Conservation (phyloP, 2,113 vertebrate species). For the Osmerus mordax region DNA sequence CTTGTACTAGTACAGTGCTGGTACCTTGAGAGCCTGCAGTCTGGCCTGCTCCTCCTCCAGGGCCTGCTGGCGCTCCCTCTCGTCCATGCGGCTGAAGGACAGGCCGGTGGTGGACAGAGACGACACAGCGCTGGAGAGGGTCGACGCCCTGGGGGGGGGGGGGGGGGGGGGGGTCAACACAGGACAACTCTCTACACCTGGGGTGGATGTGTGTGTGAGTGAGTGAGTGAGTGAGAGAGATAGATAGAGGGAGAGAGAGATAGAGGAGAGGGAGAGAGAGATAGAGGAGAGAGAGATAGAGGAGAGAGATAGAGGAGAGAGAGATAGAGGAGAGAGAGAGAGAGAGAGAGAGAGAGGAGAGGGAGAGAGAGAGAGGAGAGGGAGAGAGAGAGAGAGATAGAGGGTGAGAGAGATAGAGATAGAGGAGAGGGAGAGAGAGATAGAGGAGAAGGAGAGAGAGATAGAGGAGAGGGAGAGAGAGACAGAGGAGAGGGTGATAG, state of each 20-base stretch:
- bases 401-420: no score
- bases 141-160: constrained; percentile 75
- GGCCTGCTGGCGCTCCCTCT: constrained; percentile 87
- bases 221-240: neutral
- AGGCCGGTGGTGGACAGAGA: constrained; percentile 87
- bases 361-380: neutral
- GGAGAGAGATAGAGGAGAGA: no score
- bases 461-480: neutral
- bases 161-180: neutral
- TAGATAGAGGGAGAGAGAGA: no score
- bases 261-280: no score
- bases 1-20: neutral
- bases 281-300: no score
- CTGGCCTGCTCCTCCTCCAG: constrained; percentile 88
- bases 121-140: constrained; percentile 85
- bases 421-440: no score
- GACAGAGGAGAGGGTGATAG: neutral
- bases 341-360: constrained; percentile 1
- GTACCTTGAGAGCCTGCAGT: constrained; percentile 87
- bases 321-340: no score
- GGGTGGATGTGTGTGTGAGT: neutral
- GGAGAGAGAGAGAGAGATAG: neutral
- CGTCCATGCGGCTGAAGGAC: constrained; percentile 89
- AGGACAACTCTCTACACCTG: neutral
- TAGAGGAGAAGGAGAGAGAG: no score